phyloP scores from a whole-genome alignment of 2,888 invertebrate genomes.

The Parnassius apollo region DNA sequence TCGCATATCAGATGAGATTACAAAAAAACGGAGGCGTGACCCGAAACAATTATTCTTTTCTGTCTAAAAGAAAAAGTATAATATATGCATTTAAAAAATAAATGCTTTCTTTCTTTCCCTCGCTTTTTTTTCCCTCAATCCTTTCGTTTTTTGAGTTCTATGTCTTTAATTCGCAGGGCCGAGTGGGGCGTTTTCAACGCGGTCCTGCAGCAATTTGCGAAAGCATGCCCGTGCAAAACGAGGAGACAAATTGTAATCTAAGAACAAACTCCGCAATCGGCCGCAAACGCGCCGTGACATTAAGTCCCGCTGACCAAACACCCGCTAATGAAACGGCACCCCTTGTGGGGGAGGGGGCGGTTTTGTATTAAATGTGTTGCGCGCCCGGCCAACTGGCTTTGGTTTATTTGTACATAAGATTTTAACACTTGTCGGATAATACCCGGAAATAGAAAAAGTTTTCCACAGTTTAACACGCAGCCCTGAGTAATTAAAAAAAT shows the following conservation, averaged over 20 bases:
- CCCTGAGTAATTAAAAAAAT: too few species aligned
- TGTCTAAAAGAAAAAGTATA: too few species aligned
- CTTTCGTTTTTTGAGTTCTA: too few species aligned
- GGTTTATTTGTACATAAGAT: conserved; percentile 3
- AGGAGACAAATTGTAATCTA: conserved; percentile 3
- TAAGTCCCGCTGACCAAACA: conserved; percentile 51
- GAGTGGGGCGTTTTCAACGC: background rate
- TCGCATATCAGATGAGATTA: too few species aligned
- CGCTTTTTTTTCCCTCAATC: too few species aligned
- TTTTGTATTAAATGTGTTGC: conserved; percentile 10
- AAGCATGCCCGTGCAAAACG: conserved; percentile 3
- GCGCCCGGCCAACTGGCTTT: background rate
- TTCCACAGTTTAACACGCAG: too few species aligned
- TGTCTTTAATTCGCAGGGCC: too few species aligned
- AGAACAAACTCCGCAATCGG: conserved; percentile 25
- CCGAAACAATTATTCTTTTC: too few species aligned
- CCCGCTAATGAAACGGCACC: conserved; percentile 51
- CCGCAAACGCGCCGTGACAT: conserved; percentile 23
- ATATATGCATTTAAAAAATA: too few species aligned
- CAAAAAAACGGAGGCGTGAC: too few species aligned
- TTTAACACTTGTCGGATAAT: background rate
- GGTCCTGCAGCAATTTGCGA: background rate
- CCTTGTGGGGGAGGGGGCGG: background rate
- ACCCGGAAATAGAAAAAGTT: background rate
- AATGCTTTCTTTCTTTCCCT: too few species aligned